A percentile compares a stretch with the other conserved stretches of the same genome.
phyloP scores from a whole-genome alignment of 2,113 vertebrate species.

The Columba janthina region DNA sequence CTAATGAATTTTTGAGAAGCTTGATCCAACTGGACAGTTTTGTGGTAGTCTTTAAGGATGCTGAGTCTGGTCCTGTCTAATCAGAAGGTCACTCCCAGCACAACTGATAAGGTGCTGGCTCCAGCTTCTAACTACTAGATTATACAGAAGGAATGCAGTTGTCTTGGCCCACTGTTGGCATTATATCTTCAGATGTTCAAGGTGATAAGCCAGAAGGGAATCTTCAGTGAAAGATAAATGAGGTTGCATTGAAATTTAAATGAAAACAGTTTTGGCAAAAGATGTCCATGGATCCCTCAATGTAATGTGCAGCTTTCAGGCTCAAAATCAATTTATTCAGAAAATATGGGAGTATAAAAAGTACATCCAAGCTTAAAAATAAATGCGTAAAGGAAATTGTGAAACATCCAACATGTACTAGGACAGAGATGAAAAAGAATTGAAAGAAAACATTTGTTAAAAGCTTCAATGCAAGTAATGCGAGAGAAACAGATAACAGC shows the following conservation, averaged over 20 bases:
- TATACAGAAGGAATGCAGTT: neutral
- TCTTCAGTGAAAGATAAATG: neutral
- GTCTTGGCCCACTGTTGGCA: neutral
- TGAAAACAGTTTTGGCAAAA: neutral
- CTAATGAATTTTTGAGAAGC: neutral
- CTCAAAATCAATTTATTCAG: neutral
- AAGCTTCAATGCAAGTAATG: neutral
- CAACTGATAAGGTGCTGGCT: neutral
- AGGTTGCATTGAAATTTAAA: neutral
- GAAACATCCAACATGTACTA: neutral
- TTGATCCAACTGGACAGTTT: neutral
- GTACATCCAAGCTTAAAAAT: neutral
- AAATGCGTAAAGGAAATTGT: neutral
- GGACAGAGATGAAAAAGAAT: neutral
- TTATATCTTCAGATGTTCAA: neutral
- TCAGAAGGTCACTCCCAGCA: neutral
- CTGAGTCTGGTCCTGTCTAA: neutral
- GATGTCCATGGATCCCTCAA: neutral
- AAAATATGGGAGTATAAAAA: neutral
- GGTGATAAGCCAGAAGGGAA: neutral
- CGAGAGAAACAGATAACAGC: neutral
- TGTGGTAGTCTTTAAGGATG: too few relatives aligned
- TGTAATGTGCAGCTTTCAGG: neutral
- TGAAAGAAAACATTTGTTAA: neutral
- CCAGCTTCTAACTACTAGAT: neutral